Evolutionary conservation across 2,888 invertebrate genomes (phyloP), one percentile per base, ranked within the genome.

Genomic region (Cylloceria caligata): DNA sequence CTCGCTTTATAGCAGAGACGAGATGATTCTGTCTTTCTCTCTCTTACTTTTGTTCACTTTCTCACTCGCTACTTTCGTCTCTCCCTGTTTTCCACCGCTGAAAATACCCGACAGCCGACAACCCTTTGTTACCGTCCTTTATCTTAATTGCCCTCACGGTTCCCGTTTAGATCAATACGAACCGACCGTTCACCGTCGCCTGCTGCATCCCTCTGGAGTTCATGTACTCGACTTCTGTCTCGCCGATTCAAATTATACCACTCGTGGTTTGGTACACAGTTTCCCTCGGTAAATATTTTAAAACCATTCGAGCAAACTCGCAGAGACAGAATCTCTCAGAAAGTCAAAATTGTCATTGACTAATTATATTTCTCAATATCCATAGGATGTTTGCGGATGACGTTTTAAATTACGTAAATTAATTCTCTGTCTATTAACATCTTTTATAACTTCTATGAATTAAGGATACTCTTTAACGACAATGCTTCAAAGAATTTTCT

Each of bases 111-210:
- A 82, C 87, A 86, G 89, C 87, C 90, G 90, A 90, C 90, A 91
- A 91, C 91, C 91, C 90, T 91, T 91, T 91, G 91, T 91, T 91
- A 90, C 90, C 90, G 90, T 90, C 88, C 90, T 91, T 91, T 91
- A 91, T 91, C 91, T 91, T 91, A 91, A 91, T 91, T 91, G 91
- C 91, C 91, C 90, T 91, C 89, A 90, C 90, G 89, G 89, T 88
- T 88, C 89, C 87, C 89, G 89, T 91, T 91, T 91, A 91, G 91
- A 91, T 91, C 91, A 91, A 91, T 91, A 91, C 91, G 87, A 85
- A 75, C 77, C 77, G 80, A 80, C 62, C 87, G 87, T 71, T 86
- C 84, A 83, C 80, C 85, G 78, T 80, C 85, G 78, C 52, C 83
- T 83, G 82, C 80, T 64, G 79, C 64, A 76, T 75, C 81, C 76